phyloP scores from a whole-genome alignment of 2,888 invertebrate genomes.

The Nemoura dubitans region DNA sequence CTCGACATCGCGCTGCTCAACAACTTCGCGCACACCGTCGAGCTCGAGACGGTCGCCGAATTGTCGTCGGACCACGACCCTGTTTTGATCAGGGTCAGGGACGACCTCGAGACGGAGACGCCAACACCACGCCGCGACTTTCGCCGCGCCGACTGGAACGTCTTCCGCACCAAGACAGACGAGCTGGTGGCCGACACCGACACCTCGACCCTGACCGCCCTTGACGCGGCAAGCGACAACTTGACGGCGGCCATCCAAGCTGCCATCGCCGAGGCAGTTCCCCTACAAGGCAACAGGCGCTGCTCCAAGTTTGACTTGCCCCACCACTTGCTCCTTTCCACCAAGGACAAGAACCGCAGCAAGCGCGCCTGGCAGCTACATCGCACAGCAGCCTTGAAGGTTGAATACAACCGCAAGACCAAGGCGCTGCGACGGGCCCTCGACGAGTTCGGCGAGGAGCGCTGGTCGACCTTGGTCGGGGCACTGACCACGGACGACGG shows the following conservation, averaged over 20 bases:
- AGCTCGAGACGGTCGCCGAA: neutral
- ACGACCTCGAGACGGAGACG: neutral
- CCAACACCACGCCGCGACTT: neutral
- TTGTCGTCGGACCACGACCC: conserved; percentile 17
- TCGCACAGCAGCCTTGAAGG: neutral
- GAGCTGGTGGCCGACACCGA: neutral
- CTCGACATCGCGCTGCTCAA: conserved; percentile 22
- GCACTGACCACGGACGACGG: neutral
- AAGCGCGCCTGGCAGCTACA: neutral
- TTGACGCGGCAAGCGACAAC: neutral
- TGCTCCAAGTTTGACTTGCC: neutral
- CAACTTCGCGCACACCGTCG: neutral
- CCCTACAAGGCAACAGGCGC: neutral
- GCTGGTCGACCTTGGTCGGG: neutral
- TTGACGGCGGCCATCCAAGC: neutral
- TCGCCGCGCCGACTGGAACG: conserved; percentile 10
- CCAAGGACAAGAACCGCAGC: neutral
- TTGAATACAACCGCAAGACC: neutral
- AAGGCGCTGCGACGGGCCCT: no score
- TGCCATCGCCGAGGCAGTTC: neutral
- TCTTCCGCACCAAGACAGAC: neutral
- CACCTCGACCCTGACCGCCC: neutral
- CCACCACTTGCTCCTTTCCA: neutral
- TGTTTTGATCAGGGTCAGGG: neutral
- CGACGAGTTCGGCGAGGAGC: neutral